A percentile compares a stretch with the other conserved stretches of the same genome.
Conservation (phyloP, 2,888 invertebrate species). For the Eilema caniola region DNA sequence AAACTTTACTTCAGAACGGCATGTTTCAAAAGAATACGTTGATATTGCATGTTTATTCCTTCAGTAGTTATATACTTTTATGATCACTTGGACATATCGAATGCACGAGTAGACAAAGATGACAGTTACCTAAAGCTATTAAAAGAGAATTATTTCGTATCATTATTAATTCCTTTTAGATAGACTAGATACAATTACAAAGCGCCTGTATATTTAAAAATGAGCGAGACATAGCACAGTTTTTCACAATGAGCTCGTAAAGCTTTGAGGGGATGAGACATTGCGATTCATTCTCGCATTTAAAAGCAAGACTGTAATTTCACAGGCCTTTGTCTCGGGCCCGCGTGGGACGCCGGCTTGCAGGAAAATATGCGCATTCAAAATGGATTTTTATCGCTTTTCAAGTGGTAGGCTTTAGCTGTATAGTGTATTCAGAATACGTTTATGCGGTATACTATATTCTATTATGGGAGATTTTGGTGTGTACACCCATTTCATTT, state of each 20-base stretch:
- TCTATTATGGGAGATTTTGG: conserved; percentile 19
- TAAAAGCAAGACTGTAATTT: conserved; percentile 86
- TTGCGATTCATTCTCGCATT: conserved; percentile 84
- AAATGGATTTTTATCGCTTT: conserved; percentile 82
- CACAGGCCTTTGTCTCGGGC: conserved; percentile 81
- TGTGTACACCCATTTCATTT: conserved; percentile 14
- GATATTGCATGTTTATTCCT: conserved; percentile 29
- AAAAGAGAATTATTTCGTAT: conserved; percentile 27
- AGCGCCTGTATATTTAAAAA: conserved; percentile 67
- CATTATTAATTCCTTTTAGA: conserved; percentile 35
- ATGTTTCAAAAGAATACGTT: conserved; percentile 40
- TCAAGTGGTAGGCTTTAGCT: conserved; percentile 77
- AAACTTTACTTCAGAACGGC: conserved; percentile 51
- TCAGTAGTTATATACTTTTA: neutral
- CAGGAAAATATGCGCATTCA: conserved; percentile 84
- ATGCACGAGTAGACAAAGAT: neutral
- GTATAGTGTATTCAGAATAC: conserved; percentile 59
- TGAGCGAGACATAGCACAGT: conserved; percentile 58
- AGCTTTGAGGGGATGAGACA: conserved; percentile 84
- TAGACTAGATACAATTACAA: conserved; percentile 50
- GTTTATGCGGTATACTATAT: conserved; percentile 53
- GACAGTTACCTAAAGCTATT: neutral
- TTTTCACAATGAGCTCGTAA: conserved; percentile 71
- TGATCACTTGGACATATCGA: neutral
- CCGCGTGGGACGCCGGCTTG: conserved; percentile 68